These are phyloP conservation scores for Notechis scutatus DNA, from an alignment of 2,113 vertebrate species.

Conservation along the genomic window DNA sequence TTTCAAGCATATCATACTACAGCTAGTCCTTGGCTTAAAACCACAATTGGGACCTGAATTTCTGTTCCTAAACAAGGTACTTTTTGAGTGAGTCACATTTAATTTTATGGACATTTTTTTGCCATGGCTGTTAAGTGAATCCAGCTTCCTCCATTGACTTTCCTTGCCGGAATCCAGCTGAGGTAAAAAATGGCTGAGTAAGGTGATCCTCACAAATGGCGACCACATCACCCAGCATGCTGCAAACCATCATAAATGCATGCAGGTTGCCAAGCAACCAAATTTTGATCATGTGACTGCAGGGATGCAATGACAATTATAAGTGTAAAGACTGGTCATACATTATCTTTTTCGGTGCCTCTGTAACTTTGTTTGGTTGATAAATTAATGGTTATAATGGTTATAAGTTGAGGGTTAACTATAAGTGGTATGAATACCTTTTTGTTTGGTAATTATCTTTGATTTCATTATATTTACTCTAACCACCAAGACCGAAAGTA, in stretches of 20 bases:
- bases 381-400: neutral
- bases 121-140: neutral
- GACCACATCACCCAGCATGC: neutral
- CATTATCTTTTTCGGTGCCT: neutral
- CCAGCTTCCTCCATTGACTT: neutral
- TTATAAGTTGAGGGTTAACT: neutral
- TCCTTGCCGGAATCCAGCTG: neutral
- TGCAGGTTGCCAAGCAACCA: neutral
- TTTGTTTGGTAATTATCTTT: neutral
- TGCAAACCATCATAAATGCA: neutral
- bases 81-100: neutral
- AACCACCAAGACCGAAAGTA: neutral
- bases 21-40: neutral
- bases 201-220: neutral
- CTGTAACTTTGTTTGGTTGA: neutral
- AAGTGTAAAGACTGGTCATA: neutral
- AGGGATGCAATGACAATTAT: neutral
- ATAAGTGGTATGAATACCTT: neutral
- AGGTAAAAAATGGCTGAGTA: neutral
- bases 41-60: neutral
- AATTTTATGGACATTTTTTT: neutral
- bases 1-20: neutral
- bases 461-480: neutral
- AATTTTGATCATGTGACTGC: neutral
- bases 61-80: neutral